phyloP scores from a whole-genome alignment of 1,140 invertebrate species.

The Leptinotarsa lineolata region DNA sequence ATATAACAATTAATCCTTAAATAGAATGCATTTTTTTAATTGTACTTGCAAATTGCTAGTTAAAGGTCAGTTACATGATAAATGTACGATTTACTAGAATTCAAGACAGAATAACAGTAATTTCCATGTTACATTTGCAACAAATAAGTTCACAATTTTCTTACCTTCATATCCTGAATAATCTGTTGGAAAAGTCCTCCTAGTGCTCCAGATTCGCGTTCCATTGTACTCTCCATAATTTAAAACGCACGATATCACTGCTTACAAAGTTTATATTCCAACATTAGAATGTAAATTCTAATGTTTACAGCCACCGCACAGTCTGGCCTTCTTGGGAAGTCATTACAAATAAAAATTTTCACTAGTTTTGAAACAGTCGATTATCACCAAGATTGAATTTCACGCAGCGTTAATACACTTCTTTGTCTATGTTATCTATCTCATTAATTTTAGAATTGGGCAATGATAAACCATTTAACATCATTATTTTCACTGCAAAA shows the following conservation, averaged over 20 bases:
- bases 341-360: slow-evolving; percentile 1
- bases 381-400: neutral
- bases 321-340: slow-evolving; percentile 17
- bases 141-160: neutral
- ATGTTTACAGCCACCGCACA: slow-evolving; percentile 27
- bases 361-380: neutral
- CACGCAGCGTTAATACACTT: neutral
- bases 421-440: neutral
- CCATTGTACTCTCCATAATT: slow-evolving; percentile 70
- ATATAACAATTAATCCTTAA: too few species aligned
- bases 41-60: too few species aligned
- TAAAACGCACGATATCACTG: slow-evolving; percentile 9
- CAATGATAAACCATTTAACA: neutral
- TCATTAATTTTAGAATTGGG: neutral
- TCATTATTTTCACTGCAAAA: slow-evolving; percentile 9
- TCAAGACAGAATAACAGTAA: too few species aligned
- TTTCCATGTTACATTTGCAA: too few species aligned
- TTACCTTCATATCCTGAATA: slow-evolving; percentile 84
- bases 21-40: too few species aligned
- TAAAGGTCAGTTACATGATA: too few species aligned
- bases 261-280: neutral
- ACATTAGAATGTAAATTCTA: slow-evolving; percentile 17
- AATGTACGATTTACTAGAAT: too few species aligned
- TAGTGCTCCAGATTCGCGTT: slow-evolving; percentile 78
- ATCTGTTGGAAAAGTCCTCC: slow-evolving; percentile 84